A percentile compares a stretch with the other conserved stretches of the same genome.
These are phyloP conservation scores for Harpalus rubripes DNA, from an alignment of 2,888 invertebrate genomes.

Conservation along the genomic window DNA sequence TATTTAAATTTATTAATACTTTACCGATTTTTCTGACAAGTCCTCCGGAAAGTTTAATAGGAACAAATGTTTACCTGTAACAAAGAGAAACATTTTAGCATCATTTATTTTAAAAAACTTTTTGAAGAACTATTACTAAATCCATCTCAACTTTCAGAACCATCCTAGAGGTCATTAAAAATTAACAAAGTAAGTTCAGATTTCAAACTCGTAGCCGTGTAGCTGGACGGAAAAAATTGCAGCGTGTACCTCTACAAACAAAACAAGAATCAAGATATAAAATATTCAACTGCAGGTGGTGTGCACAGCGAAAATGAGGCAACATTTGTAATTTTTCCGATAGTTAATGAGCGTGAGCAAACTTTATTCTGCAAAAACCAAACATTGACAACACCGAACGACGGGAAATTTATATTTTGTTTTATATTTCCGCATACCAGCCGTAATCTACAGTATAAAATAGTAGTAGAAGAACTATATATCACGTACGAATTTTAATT, in stretches of 20 bases:
- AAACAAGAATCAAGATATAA: conserved; percentile 16
- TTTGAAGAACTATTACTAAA: conserved; percentile 7
- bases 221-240: not conserved
- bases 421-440: conserved; percentile 25
- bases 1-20: too few species aligned
- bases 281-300: conserved; percentile 27
- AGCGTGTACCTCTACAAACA: not conserved
- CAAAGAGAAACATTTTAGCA: not conserved
- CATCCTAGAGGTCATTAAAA: conserved; percentile 28
- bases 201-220: not conserved
- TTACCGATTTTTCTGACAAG: too few species aligned
- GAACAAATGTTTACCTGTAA: not conserved
- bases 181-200: conserved; percentile 22
- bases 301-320: conserved; percentile 7
- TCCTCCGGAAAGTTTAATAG: too few species aligned
- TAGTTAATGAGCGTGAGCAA: conserved; percentile 33
- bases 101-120: conserved; percentile 3
- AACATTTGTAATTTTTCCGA: conserved; percentile 35
- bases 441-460: not conserved
- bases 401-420: conserved; percentile 17
- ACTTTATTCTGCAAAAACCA: conserved; percentile 39
- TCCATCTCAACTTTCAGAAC: conserved; percentile 19
- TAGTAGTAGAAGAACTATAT: not conserved
- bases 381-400: conserved; percentile 24
- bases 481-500: too few species aligned